Evolutionary conservation across 2,797 vertebrate species (phyloP).

Genomic region (Scyliorhinus canicula): DNA sequence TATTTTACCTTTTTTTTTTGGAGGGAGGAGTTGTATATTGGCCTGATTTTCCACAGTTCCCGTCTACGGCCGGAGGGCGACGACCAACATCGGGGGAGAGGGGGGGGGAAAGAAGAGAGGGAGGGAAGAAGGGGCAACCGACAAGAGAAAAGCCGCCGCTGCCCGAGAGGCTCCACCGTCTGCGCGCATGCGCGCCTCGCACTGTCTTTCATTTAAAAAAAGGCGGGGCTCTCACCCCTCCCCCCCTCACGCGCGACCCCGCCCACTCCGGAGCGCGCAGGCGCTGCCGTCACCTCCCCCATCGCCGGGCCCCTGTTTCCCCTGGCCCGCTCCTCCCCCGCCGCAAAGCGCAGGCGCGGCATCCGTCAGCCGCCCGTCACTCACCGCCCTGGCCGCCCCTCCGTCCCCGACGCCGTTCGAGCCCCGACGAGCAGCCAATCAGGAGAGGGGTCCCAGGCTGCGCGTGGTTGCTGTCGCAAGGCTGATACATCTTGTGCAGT

Average conservation of each 20-base stretch:
- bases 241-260: not conserved
- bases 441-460: not conserved
- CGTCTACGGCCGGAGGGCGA: constrained; percentile 31
- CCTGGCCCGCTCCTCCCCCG: too few relatives aligned
- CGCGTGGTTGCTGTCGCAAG: not conserved
- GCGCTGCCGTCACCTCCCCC: not conserved
- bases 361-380: too few relatives aligned
- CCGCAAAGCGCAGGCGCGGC: not conserved
- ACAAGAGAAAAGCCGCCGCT: constrained; percentile 57
- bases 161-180: constrained; percentile 66
- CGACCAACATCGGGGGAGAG: constrained; percentile 39
- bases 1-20: not conserved
- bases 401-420: too few relatives aligned
- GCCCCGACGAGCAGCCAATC: not conserved
- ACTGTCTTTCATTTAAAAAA: not conserved
- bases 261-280: too few relatives aligned
- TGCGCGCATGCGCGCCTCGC: constrained; percentile 68
- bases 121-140: constrained; percentile 37
- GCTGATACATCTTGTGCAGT: not conserved
- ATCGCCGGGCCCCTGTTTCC: not conserved
- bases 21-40: not conserved
- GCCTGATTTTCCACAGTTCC: not conserved
- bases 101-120: constrained; percentile 29
- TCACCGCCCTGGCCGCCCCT: not conserved
- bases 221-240: too few relatives aligned